These are phyloP conservation scores for Heloderma charlesbogerti DNA, from an alignment of 2,113 vertebrate species.

Conservation along the genomic window DNA sequence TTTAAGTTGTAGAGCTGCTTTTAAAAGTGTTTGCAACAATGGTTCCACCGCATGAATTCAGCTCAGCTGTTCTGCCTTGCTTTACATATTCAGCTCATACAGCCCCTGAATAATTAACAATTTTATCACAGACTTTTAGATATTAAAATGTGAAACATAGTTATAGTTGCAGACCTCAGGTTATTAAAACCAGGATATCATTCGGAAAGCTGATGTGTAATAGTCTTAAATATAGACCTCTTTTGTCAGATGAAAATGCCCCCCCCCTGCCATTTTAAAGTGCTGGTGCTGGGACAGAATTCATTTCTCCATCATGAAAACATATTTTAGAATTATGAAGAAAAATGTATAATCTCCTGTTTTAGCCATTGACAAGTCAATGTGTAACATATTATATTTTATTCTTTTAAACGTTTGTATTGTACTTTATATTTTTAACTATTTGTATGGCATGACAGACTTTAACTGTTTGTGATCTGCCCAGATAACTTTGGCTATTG, in stretches of 20 bases:
- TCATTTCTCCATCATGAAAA: conserved; percentile 17
- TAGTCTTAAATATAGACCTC: neutral
- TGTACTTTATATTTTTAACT: no score
- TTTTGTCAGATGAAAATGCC: neutral
- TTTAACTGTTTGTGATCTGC: no score
- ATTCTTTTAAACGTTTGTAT: no score
- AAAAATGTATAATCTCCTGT: neutral
- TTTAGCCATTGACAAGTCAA: neutral
- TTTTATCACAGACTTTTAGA: conserved; percentile 8
- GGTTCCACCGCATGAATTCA: neutral
- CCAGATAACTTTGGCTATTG: no score
- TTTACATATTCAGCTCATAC: neutral
- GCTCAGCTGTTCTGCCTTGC: neutral
- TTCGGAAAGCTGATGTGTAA: neutral
- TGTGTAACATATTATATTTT: neutral
- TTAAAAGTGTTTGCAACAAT: neutral
- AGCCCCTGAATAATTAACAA: conserved; percentile 22
- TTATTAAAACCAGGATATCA: neutral
- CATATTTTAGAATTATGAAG: neutral
- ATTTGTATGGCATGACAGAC: no score
- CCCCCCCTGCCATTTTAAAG: neutral
- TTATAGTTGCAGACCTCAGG: neutral
- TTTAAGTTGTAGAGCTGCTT: neutral
- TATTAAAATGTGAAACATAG: conserved; percentile 6
- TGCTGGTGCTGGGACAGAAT: neutral